Base-by-base conservation (phyloP, 2,113 vertebrate species). In the Megaptera novaeangliae region DNA sequence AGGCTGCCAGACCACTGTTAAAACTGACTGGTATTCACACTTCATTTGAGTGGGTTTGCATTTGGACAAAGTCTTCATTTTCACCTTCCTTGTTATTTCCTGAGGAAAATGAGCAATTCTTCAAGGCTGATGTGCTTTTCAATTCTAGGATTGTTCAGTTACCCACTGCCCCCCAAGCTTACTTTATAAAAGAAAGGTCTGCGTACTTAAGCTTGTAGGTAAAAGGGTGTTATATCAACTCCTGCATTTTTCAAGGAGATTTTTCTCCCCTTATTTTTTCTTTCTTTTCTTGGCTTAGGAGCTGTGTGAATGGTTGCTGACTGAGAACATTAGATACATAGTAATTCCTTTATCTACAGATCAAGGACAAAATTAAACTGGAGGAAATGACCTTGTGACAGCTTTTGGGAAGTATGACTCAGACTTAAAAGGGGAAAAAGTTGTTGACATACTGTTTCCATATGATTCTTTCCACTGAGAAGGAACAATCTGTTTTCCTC, bases 61-160 rank as follows among this genome's bases (percentile, higher is more conserved):
- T 96, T 98, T 95, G 84, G 57, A 86, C 21, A 46, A 97, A 52
- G 78, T 97, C 94, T 98, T 98, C 71, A 91, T 98, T 97, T 98
- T 98, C 91, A 97, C 84, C 25, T 99, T 96, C 85, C 86, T 80
- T 41, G 5, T 34, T 39, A 86, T 96, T 98, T 98, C 78, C 94
- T 95, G 29, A 95, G 64, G 91, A 98, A 98, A 98, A 96, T 52
- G 29, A 97, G 94, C 41, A 92, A 29, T 97, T 96, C 96, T 89
- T 69, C 66, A 46, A 94, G 69, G 2, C 41, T 89, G 6, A 17
- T 23, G 0, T 80, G 36, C 80, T 86, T 90, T 57, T 95, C 25
- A 96, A 5, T 52, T 98, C 13, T 78, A 61, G 6, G 3, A 94
- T 83, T 97, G 46, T 96, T 93, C 69, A 27, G 14, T 52, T 39